These are phyloP conservation scores for Euphydryas editha DNA, from an alignment of 2,888 invertebrate genomes.

Conservation along the genomic window DNA sequence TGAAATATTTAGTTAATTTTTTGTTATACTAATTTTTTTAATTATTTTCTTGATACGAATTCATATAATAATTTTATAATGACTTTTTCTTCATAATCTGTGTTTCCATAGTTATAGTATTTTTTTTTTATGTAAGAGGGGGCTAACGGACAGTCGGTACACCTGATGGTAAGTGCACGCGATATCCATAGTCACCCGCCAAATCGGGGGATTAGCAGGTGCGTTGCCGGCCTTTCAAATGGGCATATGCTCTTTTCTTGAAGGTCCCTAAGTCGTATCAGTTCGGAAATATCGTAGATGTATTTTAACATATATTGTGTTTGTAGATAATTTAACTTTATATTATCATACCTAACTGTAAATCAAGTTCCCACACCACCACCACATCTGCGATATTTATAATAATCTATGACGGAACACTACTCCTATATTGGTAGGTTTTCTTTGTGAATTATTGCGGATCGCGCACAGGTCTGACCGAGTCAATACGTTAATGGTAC, in stretches of 20 bases:
- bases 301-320: too few relatives aligned
- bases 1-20: neutral
- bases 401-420: conserved; percentile 35
- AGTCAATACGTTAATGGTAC: conserved; percentile 78
- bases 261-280: too few relatives aligned
- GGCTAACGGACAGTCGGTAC: too few relatives aligned
- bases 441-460: conserved; percentile 82
- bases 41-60: neutral
- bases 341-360: too few relatives aligned
- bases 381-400: neutral
- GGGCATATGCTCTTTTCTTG: too few relatives aligned
- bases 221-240: too few relatives aligned
- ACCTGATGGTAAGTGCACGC: too few relatives aligned
- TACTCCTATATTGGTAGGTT: conserved; percentile 49
- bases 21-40: neutral
- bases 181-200: too few relatives aligned
- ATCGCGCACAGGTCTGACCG: conserved; percentile 57
- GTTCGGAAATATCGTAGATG: too few relatives aligned
- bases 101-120: neutral
- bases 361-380: neutral
- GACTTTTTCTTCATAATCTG: neutral
- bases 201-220: too few relatives aligned
- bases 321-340: too few relatives aligned
- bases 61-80: neutral
- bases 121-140: too few relatives aligned